These are phyloP conservation scores for Equus przewalskii DNA, from an alignment of 2,113 vertebrate species.

Conservation along the genomic window DNA sequence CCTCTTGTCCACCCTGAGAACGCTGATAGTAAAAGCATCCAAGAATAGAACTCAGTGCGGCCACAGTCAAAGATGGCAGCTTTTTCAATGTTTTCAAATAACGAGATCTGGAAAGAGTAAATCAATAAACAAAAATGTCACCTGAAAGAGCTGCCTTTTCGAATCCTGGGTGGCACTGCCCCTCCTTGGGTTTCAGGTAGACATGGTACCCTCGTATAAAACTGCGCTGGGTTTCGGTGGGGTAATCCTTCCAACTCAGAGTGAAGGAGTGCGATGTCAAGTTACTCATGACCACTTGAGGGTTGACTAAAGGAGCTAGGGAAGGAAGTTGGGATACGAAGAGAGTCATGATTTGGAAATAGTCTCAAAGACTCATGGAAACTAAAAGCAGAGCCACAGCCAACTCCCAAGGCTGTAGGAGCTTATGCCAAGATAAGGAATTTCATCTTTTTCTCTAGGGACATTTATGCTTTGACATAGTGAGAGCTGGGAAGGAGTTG, in stretches of 20 bases:
- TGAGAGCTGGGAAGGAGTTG: neutral
- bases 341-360: neutral
- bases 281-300: neutral
- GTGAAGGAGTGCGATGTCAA: constrained; percentile 78
- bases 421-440: neutral
- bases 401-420: neutral
- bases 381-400: neutral
- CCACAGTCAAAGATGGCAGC: neutral
- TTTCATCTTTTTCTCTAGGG: neutral
- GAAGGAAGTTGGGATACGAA: constrained; percentile 1
- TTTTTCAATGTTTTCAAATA: neutral
- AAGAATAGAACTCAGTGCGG: neutral
- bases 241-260: constrained; percentile 83
- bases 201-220: constrained; percentile 88
- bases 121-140: constrained; percentile 46
- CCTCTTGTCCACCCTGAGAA: neutral
- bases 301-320: constrained; percentile 80
- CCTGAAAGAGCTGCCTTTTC: constrained; percentile 78
- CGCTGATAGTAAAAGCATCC: neutral
- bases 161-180: constrained; percentile 78
- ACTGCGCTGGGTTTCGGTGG: constrained; percentile 74
- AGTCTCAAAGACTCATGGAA: neutral
- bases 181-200: constrained; percentile 80
- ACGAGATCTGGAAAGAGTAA: neutral
- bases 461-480: neutral